Evolutionary conservation across 1,140 invertebrate genomes (phyloP).

Genomic region (Brachionus rotundiformis): DNA sequence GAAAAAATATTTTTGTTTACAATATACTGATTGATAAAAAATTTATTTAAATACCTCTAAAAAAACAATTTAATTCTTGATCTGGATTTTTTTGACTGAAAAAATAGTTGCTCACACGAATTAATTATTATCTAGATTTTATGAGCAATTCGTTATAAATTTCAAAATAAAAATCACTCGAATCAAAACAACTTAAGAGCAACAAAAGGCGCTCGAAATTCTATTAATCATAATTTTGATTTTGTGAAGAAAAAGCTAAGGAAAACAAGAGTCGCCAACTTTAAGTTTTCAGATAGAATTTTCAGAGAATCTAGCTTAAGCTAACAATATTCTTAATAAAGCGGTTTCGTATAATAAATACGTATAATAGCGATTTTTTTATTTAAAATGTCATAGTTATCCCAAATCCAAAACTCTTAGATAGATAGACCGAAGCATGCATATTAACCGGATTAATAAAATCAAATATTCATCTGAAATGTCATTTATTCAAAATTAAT

Average conservation of each 20-base stretch:
- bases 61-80: not conserved
- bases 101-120: not conserved
- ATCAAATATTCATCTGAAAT: not conserved
- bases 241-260: not conserved
- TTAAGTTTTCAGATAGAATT: not conserved
- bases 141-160: not conserved
- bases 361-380: not conserved
- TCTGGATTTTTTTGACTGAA: not conserved
- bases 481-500: not conserved
- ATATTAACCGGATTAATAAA: not conserved
- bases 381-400: not conserved
- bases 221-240: constrained; percentile 15
- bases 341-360: not conserved
- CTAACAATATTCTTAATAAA: not conserved
- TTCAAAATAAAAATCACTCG: not conserved
- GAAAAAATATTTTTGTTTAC: constrained; percentile 3
- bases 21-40: not conserved
- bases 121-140: constrained; percentile 16
- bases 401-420: not conserved
- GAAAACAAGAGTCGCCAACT: not conserved
- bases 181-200: not conserved
- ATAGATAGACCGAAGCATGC: not conserved
- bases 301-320: not conserved
- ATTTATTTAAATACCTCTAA: not conserved
- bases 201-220: not conserved